A percentile compares a stretch with the other conserved stretches of the same genome.
Conservation (phyloP, 1,140 invertebrate species). For the Microplitis demolitor region DNA sequence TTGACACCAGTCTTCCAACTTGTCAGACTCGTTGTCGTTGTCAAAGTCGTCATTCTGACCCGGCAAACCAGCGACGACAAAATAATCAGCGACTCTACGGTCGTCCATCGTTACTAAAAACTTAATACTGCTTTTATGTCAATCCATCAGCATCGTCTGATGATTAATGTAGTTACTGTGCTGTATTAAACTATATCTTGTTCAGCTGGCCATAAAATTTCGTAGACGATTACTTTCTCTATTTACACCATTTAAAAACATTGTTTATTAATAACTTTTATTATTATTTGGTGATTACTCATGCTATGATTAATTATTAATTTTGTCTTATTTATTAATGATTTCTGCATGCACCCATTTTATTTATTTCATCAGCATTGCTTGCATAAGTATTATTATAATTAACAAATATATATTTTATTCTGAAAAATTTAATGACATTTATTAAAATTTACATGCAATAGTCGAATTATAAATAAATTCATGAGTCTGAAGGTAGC, state of each 20-base stretch:
- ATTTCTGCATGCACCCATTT: conserved; percentile 16
- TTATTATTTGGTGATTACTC: background rate
- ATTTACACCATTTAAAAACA: background rate
- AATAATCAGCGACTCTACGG: conserved; percentile 88
- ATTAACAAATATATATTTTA: conserved; percentile 16
- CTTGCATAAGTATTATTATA: conserved; percentile 8
- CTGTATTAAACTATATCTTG: background rate
- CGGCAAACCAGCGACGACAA: conserved; percentile 94
- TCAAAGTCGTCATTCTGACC: conserved; percentile 64
- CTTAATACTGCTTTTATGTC: background rate
- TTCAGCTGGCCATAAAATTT: background rate
- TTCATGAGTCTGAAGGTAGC: too few species aligned
- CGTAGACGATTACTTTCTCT: background rate
- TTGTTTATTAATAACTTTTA: background rate
- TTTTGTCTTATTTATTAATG: background rate
- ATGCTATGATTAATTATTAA: conserved; percentile 10
- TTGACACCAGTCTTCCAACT: conserved; percentile 76
- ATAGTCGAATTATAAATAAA: background rate
- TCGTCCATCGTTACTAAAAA: conserved; percentile 70
- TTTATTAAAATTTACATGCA: conserved; percentile 16
- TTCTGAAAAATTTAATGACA: background rate
- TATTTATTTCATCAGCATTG: conserved; percentile 8
- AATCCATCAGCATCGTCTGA: background rate
- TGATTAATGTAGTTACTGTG: too few species aligned
- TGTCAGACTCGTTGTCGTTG: conserved; percentile 61